Percentiles rank a stretch among this genome's conserved stretches.
Conservation (phyloP, 2,888 invertebrate genomes). For the Brenthis ino region DNA sequence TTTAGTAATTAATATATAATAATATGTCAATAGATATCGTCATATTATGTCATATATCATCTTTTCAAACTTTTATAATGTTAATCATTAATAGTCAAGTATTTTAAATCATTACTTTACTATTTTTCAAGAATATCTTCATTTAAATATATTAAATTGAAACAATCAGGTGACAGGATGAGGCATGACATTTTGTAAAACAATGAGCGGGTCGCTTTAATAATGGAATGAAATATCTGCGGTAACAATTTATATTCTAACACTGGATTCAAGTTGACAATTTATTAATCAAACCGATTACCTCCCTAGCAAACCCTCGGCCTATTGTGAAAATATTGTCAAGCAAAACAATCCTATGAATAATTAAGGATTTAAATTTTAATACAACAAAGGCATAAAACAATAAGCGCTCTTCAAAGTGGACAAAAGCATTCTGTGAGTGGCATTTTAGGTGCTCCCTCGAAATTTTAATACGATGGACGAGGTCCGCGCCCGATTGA, state of each 20-base stretch:
- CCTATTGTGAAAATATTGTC: slow-evolving; percentile 82
- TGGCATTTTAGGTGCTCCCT: slow-evolving; percentile 68
- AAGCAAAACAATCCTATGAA: slow-evolving; percentile 80
- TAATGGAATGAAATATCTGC: slow-evolving; percentile 81
- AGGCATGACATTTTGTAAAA: slow-evolving; percentile 80
- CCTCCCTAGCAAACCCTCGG: slow-evolving; percentile 70
- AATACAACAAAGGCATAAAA: slow-evolving; percentile 80
- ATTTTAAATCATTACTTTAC: neutral
- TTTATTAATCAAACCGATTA: slow-evolving; percentile 83
- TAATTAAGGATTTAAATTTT: slow-evolving; percentile 82
- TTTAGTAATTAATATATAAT: no score
- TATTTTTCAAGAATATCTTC: slow-evolving; percentile 26
- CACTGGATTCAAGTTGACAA: slow-evolving; percentile 81
- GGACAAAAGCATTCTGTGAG: slow-evolving; percentile 77
- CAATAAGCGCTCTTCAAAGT: slow-evolving; percentile 77
- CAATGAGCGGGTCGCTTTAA: slow-evolving; percentile 75
- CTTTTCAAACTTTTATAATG: no score
- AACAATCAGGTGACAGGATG: slow-evolving; percentile 80
- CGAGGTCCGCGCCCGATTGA: slow-evolving; percentile 30
- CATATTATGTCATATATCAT: no score
- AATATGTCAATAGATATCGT: no score
- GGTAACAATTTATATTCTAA: slow-evolving; percentile 81
- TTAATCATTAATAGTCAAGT: neutral
- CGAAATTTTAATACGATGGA: slow-evolving; percentile 65
- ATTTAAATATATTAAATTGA: slow-evolving; percentile 48